Percentiles rank a stretch among this genome's conserved stretches.
Conservation (phyloP, 2,888 invertebrate genomes). For the Stegana nigrithorax region DNA sequence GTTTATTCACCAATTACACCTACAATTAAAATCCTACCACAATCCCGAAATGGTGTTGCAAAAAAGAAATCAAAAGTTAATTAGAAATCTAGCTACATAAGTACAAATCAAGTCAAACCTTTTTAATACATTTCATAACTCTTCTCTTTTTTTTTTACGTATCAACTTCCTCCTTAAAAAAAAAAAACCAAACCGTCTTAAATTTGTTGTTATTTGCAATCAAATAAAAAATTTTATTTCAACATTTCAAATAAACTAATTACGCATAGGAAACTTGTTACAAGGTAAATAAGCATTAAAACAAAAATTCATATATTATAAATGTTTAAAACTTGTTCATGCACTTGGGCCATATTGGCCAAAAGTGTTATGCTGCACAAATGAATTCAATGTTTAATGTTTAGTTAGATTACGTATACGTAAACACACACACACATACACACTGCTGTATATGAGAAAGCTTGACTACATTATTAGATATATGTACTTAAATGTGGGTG, state of each 20-base stretch:
- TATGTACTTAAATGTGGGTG: no score
- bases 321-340: no score
- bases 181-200: conserved; percentile 19
- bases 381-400: no score
- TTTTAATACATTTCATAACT: conserved; percentile 19
- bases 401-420: no score
- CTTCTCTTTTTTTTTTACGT: conserved; percentile 22
- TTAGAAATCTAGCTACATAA: no score
- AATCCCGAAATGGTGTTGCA: neutral
- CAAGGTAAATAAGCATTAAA: conserved; percentile 70
- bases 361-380: neutral
- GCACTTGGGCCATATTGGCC: no score
- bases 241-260: conserved; percentile 21
- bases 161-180: conserved; percentile 21
- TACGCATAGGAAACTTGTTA: conserved; percentile 71
- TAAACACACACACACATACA: no score
- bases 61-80: neutral
- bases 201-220: conserved; percentile 9
- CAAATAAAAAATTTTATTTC: conserved; percentile 9
- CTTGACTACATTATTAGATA: no score
- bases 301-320: conserved; percentile 11
- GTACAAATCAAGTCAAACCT: conserved; percentile 2
- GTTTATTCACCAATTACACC: no score
- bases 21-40: no score
- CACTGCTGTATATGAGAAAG: no score